Base-by-base conservation (phyloP, 2,888 invertebrate genomes). In the Eristalis tenax region DNA sequence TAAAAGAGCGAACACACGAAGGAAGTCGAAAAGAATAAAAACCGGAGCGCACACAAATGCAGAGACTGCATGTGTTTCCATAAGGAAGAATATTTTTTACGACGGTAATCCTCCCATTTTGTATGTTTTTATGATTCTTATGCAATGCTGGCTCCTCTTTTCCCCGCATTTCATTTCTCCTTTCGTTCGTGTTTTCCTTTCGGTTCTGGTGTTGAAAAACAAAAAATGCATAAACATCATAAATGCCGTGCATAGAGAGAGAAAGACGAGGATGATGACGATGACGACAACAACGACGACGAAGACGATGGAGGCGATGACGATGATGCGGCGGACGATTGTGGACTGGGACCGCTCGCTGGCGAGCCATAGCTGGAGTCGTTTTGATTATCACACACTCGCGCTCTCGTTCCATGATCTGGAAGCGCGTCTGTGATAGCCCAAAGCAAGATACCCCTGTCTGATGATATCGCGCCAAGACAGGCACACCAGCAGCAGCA, bases 41-140 rank as follows among this genome's bases (percentile, higher is more conserved):
- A 70, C 64, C 73, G 74, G 73, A 78, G 69, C 71, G 76, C 65
- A 74, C 56, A 82, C 70, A 69, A 65, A 85, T 85, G 69, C 84
- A 75, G 64, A 38, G 63, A 56, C 65, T 70, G 40, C 23, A 26
- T 40, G 79, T 63, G 40, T 79, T 69, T 80, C 79, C 80, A 87
- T 83, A 80, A 83, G 87, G 87, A 87, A 87, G 87, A 87, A 87
- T 65, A 83, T 80, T 80, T 87, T 87, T 87, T 87, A 83, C 87
- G 87, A 76, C 69, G 61, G 76, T 76, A 83, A 87, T 87, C 83
- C 83, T 87, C 87, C 83, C 83, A 78, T 83, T 83, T 83, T 69
- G 73, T 76, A 83, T 79, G 87, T 87, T 87, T 83, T 83, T 80
- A 87, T 87, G 79, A 76, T 76, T 87, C 79, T 87, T 87, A 83